Evolutionary conservation across 1,140 invertebrate species (phyloP).

Genomic region (Meteorus sp.): DNA sequence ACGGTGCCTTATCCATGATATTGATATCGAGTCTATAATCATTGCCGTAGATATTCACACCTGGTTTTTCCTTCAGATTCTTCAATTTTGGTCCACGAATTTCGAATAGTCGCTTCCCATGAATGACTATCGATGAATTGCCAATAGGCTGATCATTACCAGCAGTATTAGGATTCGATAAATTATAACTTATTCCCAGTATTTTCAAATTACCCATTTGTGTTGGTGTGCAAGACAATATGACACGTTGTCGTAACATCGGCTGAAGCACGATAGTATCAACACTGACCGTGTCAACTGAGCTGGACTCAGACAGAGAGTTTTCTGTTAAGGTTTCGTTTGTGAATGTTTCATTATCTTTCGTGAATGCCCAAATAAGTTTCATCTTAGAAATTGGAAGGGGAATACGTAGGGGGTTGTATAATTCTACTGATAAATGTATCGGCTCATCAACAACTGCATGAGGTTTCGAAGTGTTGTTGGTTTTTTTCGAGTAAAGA

Average conservation of each 20-base stretch:
- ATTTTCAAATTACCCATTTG: slow-evolving; percentile 47
- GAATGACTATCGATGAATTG: slow-evolving; percentile 53
- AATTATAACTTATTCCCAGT: slow-evolving; percentile 46
- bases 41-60: slow-evolving; percentile 52
- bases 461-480: slow-evolving; percentile 69
- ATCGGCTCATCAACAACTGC: slow-evolving; percentile 81
- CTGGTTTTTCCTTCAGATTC: slow-evolving; percentile 54
- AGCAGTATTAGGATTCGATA: slow-evolving; percentile 46
- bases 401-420: slow-evolving; percentile 80
- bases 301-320: slow-evolving; percentile 37
- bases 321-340: slow-evolving; percentile 50
- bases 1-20: slow-evolving; percentile 70
- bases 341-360: slow-evolving; percentile 49
- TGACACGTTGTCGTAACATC: slow-evolving; percentile 50
- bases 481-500: slow-evolving; percentile 67
- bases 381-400: slow-evolving; percentile 73
- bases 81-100: slow-evolving; percentile 56
- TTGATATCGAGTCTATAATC: slow-evolving; percentile 68
- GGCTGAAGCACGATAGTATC: slow-evolving; percentile 51
- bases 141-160: slow-evolving; percentile 41
- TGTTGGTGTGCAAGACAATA: slow-evolving; percentile 44
- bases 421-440: slow-evolving; percentile 73
- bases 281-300: slow-evolving; percentile 54
- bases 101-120: slow-evolving; percentile 68
- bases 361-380: slow-evolving; percentile 77